phyloP scores from a whole-genome alignment of 2,888 invertebrate species.

The Dynastes tityus region DNA sequence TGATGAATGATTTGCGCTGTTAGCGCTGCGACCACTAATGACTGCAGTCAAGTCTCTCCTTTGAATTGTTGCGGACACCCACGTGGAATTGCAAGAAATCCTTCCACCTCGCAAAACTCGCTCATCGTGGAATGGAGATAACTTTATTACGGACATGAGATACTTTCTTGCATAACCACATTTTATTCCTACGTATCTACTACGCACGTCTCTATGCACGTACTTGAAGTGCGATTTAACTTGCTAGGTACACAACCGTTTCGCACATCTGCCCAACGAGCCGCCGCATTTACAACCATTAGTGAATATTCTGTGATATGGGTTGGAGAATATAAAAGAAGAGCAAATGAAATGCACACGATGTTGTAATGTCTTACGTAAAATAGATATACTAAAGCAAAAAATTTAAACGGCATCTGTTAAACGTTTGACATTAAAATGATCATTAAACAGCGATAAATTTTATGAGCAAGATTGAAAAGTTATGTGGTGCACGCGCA shows the following conservation, averaged over 20 bases:
- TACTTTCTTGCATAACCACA: conserved; percentile 54
- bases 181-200: conserved; percentile 13
- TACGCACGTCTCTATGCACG: not conserved
- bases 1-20: conserved; percentile 48
- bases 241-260: conserved; percentile 30
- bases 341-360: not conserved
- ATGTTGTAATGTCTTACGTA: conserved; percentile 5
- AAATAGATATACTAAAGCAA: not conserved
- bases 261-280: conserved; percentile 28
- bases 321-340: not conserved
- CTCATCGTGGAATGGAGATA: conserved; percentile 51
- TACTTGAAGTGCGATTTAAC: not conserved
- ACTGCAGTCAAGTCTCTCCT: conserved; percentile 41
- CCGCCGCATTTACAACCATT: conserved; percentile 9
- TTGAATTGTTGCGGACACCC: conserved; percentile 55
- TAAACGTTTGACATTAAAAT: too few species aligned
- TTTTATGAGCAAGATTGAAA: too few species aligned
- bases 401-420: not conserved
- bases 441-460: too few species aligned
- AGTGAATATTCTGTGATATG: not conserved
- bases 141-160: conserved; percentile 54
- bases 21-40: conserved; percentile 50
- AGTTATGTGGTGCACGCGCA: too few species aligned
- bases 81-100: conserved; percentile 51
- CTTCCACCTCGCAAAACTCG: conserved; percentile 37